Evolutionary conservation across 2,113 vertebrate genomes (phyloP).

Genomic region (Loxodonta africana): DNA sequence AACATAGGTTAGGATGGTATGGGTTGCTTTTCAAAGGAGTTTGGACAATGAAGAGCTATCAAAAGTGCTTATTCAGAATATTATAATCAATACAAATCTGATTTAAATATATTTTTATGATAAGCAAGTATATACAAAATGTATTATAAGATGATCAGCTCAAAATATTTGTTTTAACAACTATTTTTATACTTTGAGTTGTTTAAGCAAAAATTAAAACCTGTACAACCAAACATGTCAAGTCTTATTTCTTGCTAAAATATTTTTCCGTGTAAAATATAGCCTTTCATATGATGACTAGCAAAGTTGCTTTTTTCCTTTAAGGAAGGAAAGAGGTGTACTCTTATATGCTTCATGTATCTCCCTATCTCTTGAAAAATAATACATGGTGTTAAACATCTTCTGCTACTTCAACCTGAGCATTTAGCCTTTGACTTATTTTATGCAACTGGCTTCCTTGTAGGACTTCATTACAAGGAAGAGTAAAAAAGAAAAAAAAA

Average conservation of each 20-base stretch:
- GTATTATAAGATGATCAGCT: neutral
- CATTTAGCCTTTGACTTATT: neutral
- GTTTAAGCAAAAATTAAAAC: neutral
- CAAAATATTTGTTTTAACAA: neutral
- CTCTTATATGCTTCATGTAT: neutral
- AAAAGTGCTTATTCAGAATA: neutral
- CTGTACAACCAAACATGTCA: neutral
- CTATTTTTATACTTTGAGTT: neutral
- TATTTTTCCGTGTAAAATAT: neutral
- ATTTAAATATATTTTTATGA: neutral
- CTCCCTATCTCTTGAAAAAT: neutral
- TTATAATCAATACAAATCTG: neutral
- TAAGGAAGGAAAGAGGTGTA: neutral
- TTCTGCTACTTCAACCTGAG: neutral
- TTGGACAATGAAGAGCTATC: neutral
- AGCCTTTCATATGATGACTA: neutral
- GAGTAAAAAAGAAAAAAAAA: too few species aligned
- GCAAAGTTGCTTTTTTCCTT: neutral
- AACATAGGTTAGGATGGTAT: neutral
- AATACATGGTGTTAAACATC: neutral
- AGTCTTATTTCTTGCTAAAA: neutral
- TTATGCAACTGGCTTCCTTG: neutral
- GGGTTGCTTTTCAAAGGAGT: neutral
- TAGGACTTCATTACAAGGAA: neutral
- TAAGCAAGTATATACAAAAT: neutral